Evolutionary conservation across 2,797 vertebrate genomes (phyloP), one percentile per base, ranked within the genome.

Genomic region (Morus bassanus): DNA sequence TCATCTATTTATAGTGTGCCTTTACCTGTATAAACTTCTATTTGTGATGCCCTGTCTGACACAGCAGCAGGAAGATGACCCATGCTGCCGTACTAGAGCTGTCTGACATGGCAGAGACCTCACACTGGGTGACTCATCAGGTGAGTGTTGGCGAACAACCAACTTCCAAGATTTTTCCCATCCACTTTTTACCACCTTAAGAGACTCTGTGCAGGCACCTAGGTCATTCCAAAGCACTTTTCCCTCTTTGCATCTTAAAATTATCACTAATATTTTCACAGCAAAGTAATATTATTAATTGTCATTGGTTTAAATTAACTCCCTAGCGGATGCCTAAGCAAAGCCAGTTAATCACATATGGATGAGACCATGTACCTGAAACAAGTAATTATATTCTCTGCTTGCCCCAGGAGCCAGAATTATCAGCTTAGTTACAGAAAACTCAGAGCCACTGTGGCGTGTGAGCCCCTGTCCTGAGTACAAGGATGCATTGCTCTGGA

Each of bases 151-250:
- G 18, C 4, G 5, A 50, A 31, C 19, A 54, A 27, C 6, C 15
- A 41, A 21, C 10, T 64, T 80, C 35, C n/a, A 48, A 28, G 35
- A 68, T 35, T 50, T 48, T 73, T 82, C 37, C 37, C 30, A 72
- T 25, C 4, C 1, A 0, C 39, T 50, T 46, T 2, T 33, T 74
- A 54, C 7, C 2, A 7, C 23, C 25, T 85, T 27, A 68, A 64
- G 33, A 72, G 43, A 33, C 10, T 7, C 24, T 72, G 16, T 84
- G 25, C 24, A 53, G 41, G 41, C 5, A 39, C 11, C 43, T 81
- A n/a, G 78, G 46, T 45, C 5, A 19, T 75, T 45, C 18, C 12
- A 56, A 60, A 60, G 6, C 54, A 78, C 13, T 88, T 48, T 75
- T 77, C 3, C 23, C 18, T 73, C 45, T 83, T 65, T 88, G 31